Evolutionary conservation across 2,888 invertebrate genomes (phyloP).

Genomic region (Netelia melanura): DNA sequence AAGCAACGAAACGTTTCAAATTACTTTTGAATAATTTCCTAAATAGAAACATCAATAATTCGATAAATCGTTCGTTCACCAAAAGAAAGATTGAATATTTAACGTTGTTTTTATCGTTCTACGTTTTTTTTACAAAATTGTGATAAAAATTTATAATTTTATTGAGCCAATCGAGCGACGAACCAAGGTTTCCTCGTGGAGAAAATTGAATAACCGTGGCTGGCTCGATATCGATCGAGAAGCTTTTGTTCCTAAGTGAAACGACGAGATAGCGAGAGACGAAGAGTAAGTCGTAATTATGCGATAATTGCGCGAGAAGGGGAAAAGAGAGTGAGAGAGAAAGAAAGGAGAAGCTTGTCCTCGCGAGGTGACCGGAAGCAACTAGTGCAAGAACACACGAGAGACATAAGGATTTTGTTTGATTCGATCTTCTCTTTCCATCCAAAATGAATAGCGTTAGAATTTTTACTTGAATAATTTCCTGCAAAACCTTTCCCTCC

Average conservation of each 20-base stretch:
- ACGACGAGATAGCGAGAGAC: constrained; percentile 21
- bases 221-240: constrained; percentile 61
- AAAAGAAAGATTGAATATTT: too few species aligned
- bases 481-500: too few species aligned
- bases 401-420: background rate
- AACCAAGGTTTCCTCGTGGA: background rate
- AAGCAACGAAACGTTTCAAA: too few species aligned
- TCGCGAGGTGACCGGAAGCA: constrained; percentile 47
- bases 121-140: background rate
- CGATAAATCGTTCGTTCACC: too few species aligned
- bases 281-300: constrained; percentile 5
- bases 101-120: too few species aligned
- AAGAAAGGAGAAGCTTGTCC: background rate
- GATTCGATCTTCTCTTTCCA: background rate
- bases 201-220: constrained; percentile 62
- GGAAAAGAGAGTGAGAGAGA: constrained; percentile 21
- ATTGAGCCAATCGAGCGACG: background rate
- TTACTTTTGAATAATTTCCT: too few species aligned
- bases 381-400: constrained; percentile 32
- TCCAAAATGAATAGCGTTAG: too few species aligned
- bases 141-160: constrained; percentile 1
- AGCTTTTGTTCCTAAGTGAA: constrained; percentile 57
- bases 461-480: too few species aligned
- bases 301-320: constrained; percentile 62
- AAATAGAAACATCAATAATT: too few species aligned